These are phyloP conservation scores for Tortrix viridana DNA, from an alignment of 2,888 invertebrate species.

Conservation along the genomic window DNA sequence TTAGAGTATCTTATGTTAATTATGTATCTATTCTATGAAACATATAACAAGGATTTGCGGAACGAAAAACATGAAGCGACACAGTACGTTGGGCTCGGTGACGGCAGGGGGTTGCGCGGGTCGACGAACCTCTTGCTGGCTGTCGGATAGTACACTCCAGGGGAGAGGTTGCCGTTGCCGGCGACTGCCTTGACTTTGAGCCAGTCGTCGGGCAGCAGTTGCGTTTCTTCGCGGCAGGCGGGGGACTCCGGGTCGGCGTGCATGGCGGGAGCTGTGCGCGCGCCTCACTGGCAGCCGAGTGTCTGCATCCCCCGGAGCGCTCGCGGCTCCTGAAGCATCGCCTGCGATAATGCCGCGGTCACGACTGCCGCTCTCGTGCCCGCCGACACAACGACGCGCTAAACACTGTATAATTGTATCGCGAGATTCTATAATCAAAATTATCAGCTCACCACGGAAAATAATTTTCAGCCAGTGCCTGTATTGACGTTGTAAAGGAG, in stretches of 20 bases:
- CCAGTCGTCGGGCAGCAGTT: slow-evolving; percentile 80
- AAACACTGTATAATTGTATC: slow-evolving; percentile 81
- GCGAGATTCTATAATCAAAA: slow-evolving; percentile 78
- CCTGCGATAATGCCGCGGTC: slow-evolving; percentile 80
- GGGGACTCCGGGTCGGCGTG: slow-evolving; percentile 80
- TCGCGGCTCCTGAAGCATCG: slow-evolving; percentile 77
- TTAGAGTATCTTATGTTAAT: slow-evolving; percentile 46
- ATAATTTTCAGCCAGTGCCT: slow-evolving; percentile 73
- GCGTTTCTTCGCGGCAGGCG: slow-evolving; percentile 75
- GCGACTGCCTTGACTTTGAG: slow-evolving; percentile 75
- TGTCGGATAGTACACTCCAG: slow-evolving; percentile 79
- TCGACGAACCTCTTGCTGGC: slow-evolving; percentile 81
- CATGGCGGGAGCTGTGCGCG: slow-evolving; percentile 63
- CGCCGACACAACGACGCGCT: slow-evolving; percentile 70
- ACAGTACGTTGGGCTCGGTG: slow-evolving; percentile 73
- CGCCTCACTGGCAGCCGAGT: slow-evolving; percentile 60
- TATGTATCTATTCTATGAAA: slow-evolving; percentile 32
- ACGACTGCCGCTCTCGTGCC: slow-evolving; percentile 74
- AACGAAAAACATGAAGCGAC: slow-evolving; percentile 69
- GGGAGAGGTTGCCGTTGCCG: slow-evolving; percentile 77
- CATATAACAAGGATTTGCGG: slow-evolving; percentile 46
- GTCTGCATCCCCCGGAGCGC: slow-evolving; percentile 68
- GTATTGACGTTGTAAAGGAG: slow-evolving; percentile 57
- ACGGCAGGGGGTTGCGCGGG: slow-evolving; percentile 66
- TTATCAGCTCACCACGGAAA: slow-evolving; percentile 79